Conservation (phyloP, 2,888 invertebrate genomes). For the Synergus itoensis region DNA sequence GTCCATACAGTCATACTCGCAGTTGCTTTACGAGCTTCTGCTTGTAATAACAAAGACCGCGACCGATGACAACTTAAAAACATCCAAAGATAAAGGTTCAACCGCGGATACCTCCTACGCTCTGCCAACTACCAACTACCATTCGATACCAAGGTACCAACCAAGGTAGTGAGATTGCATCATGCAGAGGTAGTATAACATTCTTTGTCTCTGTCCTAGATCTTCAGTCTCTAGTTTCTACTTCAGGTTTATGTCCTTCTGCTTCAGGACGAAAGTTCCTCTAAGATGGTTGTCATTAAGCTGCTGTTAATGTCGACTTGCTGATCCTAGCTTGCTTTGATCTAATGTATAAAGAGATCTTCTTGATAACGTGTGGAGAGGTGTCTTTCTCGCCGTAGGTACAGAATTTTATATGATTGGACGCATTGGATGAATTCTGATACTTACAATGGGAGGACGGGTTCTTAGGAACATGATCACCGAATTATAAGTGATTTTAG, state of each 20-base stretch:
- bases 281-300: neutral
- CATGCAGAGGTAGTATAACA: neutral
- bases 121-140: neutral
- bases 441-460: too few species aligned
- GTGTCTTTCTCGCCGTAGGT: neutral
- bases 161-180: slow-evolving; percentile 1
- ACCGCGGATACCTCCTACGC: slow-evolving; percentile 47
- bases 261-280: neutral
- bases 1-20: slow-evolving; percentile 49
- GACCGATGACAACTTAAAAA: slow-evolving; percentile 72
- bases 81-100: slow-evolving; percentile 55
- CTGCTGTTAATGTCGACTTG: neutral
- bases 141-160: slow-evolving; percentile 31
- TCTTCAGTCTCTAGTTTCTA: too few species aligned
- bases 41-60: slow-evolving; percentile 69
- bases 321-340: too few species aligned
- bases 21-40: slow-evolving; percentile 70
- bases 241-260: neutral
- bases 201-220: slow-evolving; percentile 7
- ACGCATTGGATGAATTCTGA: neutral
- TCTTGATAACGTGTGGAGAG: too few species aligned
- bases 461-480: too few species aligned
- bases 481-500: too few species aligned
- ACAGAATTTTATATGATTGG: neutral
- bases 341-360: too few species aligned